Percentiles rank a stretch among this genome's conserved stretches.
Evolutionary conservation across 2,888 invertebrate species (phyloP).

Genomic region (Latrodectus elegans): DNA sequence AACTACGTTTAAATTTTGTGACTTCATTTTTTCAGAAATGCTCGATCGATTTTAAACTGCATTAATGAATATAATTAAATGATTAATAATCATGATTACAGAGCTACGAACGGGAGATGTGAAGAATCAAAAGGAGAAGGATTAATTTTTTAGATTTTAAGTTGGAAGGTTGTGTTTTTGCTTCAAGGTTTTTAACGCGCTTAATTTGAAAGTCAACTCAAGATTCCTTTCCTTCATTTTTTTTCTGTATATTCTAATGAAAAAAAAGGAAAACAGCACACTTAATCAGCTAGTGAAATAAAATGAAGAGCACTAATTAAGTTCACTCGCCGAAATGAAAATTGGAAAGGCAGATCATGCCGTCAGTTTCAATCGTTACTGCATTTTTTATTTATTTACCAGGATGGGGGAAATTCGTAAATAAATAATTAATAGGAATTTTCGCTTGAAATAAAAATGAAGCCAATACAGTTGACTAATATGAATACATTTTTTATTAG

Average conservation of each 20-base stretch:
- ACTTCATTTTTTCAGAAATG: too few relatives aligned
- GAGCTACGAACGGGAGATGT: too few relatives aligned
- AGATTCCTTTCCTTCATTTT: slow-evolving; percentile 10
- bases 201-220: slow-evolving; percentile 33
- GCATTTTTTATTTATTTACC: slow-evolving; percentile 11
- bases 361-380: not conserved
- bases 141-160: too few relatives aligned
- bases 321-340: slow-evolving; percentile 26
- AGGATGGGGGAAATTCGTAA: slow-evolving; percentile 13
- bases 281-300: slow-evolving; percentile 47
- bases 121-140: too few relatives aligned
- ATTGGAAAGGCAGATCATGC: slow-evolving; percentile 12
- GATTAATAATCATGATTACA: too few relatives aligned
- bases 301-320: slow-evolving; percentile 53
- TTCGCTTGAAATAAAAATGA: slow-evolving; percentile 12
- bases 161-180: not conserved
- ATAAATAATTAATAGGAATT: slow-evolving; percentile 43
- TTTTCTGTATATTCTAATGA: slow-evolving; percentile 3
- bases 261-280: slow-evolving; percentile 33
- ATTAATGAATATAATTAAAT: too few relatives aligned
- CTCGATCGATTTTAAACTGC: too few relatives aligned
- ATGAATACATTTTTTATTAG: too few relatives aligned
- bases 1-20: too few relatives aligned
- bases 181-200: slow-evolving; percentile 22
- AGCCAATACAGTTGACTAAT: too few relatives aligned